Evolutionary conservation across 2,888 invertebrate species (phyloP).

Genomic region (Amphipyra berbera): DNA sequence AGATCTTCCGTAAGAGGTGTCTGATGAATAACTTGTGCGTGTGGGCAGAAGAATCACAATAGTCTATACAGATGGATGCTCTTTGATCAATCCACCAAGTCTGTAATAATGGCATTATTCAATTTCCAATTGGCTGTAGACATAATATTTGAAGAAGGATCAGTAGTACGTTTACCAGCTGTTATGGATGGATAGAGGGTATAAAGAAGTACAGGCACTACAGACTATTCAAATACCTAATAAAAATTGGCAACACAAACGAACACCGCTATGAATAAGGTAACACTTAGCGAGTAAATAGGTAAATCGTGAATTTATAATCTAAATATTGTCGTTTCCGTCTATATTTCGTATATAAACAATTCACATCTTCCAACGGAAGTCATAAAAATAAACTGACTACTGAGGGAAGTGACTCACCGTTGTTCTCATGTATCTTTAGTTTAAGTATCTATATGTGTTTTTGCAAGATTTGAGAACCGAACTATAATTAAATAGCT

Average conservation of each 20-base stretch:
- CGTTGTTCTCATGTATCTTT: conserved; percentile 18
- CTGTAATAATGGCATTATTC: too few relatives aligned
- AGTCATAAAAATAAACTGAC: conserved; percentile 33
- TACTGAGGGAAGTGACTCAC: conserved; percentile 32
- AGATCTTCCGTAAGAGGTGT: too few relatives aligned
- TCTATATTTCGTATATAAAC: conserved; percentile 11
- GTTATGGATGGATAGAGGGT: too few relatives aligned
- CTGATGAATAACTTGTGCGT: too few relatives aligned
- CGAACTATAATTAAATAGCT: not conserved
- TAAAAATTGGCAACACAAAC: not conserved
- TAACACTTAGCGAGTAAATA: conserved; percentile 8
- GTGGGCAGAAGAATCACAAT: too few relatives aligned
- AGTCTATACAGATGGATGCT: too few relatives aligned
- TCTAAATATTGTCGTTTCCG: conserved; percentile 31
- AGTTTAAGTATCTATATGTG: conserved; percentile 12
- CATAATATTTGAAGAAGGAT: too few relatives aligned
- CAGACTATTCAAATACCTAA: not conserved
- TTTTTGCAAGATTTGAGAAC: conserved; percentile 16
- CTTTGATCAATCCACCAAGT: too few relatives aligned
- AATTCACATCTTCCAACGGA: conserved; percentile 40
- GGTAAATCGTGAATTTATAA: conserved; percentile 17
- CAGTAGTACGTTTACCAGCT: too few relatives aligned
- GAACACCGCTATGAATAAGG: not conserved
- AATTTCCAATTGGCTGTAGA: too few relatives aligned
- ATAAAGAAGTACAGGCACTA: too few relatives aligned